These are phyloP conservation scores for Takifugu ocellatus DNA, from an alignment of 2,797 vertebrate species.

Conservation along the genomic window DNA sequence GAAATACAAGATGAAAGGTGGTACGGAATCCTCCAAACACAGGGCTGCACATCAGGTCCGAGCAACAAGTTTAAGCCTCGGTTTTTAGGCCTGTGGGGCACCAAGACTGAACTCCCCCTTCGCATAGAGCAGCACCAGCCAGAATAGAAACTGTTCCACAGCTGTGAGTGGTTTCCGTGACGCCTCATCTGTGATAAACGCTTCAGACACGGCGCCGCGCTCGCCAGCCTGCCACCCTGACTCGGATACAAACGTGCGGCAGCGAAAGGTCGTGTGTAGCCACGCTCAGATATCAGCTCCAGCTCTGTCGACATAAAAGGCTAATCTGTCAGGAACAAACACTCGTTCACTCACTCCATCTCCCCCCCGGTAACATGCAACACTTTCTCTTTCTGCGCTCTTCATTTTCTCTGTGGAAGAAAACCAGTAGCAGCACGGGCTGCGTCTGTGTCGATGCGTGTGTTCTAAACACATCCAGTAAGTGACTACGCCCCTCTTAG, in stretches of 20 bases:
- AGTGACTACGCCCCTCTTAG: conserved; percentile 41
- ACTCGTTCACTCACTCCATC: conserved; percentile 15
- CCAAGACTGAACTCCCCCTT: background rate
- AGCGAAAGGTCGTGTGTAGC: conserved; percentile 5
- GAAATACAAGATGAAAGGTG: no score
- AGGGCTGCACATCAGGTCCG: no score
- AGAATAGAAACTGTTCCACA: conserved; percentile 11
- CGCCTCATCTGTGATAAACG: conserved; percentile 45
- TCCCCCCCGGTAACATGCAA: background rate
- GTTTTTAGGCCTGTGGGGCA: no score
- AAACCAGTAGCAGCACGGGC: conserved; percentile 14
- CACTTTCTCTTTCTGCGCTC: background rate
- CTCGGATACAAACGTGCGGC: conserved; percentile 12
- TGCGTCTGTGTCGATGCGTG: conserved; percentile 6
- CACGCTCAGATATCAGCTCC: conserved; percentile 29
- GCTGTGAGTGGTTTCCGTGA: conserved; percentile 33
- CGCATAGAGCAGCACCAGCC: conserved; percentile 6
- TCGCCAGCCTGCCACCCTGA: conserved; percentile 26
- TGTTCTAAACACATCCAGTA: background rate
- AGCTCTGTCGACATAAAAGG: conserved; percentile 41
- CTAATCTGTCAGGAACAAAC: conserved; percentile 27
- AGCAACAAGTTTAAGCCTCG: no score
- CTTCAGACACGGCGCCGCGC: conserved; percentile 37
- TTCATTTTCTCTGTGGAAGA: conserved; percentile 15
- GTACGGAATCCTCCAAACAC: no score